Conservation (phyloP, 2,797 vertebrate genomes). For the Lutjanus campechanus region DNA sequence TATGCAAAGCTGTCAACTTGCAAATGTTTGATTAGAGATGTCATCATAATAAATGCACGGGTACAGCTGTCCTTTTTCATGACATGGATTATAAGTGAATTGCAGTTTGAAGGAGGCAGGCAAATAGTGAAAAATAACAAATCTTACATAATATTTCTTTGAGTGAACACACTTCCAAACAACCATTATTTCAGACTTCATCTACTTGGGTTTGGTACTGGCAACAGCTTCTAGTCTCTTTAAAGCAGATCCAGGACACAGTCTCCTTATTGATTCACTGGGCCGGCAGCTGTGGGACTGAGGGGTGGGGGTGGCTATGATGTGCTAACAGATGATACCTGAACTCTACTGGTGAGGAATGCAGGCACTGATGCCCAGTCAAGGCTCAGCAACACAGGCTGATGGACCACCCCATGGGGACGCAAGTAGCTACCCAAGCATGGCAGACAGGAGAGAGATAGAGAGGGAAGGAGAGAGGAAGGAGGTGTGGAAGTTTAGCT, state of each 20-base stretch:
- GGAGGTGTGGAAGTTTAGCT: constrained; percentile 30
- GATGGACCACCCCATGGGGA: constrained; percentile 68
- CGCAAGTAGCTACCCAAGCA: constrained; percentile 65
- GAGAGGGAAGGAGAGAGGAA: not conserved
- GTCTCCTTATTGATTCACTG: constrained; percentile 36
- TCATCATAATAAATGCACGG: too few species aligned
- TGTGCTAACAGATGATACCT: constrained; percentile 76
- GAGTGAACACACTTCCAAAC: constrained; percentile 19
- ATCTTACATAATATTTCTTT: too few species aligned
- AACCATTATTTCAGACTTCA: constrained; percentile 12
- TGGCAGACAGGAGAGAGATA: constrained; percentile 45
- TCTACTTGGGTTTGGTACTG: not conserved
- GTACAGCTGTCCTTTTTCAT: too few species aligned
- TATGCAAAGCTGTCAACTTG: too few species aligned
- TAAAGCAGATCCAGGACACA: constrained; percentile 43
- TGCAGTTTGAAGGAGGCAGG: too few species aligned
- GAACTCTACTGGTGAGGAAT: constrained; percentile 59
- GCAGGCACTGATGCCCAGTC: constrained; percentile 67
- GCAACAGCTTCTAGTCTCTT: not conserved
- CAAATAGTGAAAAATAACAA: too few species aligned
- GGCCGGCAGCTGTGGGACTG: constrained; percentile 47
- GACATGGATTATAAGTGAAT: too few species aligned
- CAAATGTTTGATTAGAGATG: too few species aligned
- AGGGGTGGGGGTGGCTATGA: constrained; percentile 38
- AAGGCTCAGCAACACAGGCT: constrained; percentile 63